Evolutionary conservation across 2,888 invertebrate genomes (phyloP).

Genomic region (Neoitamus cyanurus): DNA sequence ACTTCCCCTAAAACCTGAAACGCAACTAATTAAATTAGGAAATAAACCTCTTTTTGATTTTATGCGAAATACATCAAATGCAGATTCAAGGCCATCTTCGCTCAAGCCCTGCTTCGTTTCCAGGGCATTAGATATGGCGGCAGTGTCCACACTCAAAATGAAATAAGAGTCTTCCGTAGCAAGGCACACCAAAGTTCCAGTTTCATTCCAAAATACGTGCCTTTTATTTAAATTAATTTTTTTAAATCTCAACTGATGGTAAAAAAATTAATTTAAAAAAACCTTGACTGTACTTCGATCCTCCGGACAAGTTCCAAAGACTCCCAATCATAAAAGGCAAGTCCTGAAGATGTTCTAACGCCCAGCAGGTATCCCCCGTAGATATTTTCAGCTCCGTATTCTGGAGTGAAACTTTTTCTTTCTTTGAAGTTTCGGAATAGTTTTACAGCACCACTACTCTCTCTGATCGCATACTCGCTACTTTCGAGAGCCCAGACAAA

Average conservation of each 20-base stretch:
- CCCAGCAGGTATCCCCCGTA: constrained; percentile 92
- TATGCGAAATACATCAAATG: constrained; percentile 83
- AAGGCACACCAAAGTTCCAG: constrained; percentile 90
- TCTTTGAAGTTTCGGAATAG: constrained; percentile 99
- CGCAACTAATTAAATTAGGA: constrained; percentile 40
- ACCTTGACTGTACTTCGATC: constrained; percentile 92
- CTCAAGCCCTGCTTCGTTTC: constrained; percentile 82
- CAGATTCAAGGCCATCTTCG: constrained; percentile 94
- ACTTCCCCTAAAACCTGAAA: constrained; percentile 84
- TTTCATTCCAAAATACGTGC: constrained; percentile 97
- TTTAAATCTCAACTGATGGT: constrained; percentile 2
- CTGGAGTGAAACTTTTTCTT: constrained; percentile 93
- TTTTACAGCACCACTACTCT: constrained; percentile 89
- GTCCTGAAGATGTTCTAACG: constrained; percentile 89
- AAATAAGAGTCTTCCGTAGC: constrained; percentile 97
- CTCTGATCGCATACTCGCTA: constrained; percentile 89
- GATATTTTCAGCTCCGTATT: constrained; percentile 96
- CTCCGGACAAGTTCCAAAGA: constrained; percentile 88
- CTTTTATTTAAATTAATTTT: constrained; percentile 60
- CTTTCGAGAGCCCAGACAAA: constrained; percentile 99
- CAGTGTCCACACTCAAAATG: constrained; percentile 88
- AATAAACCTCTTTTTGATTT: constrained; percentile 14
- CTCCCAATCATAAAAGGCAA: constrained; percentile 99
- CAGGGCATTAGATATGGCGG: constrained; percentile 80
- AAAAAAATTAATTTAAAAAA: constrained; percentile 50